Conservation (phyloP, 2,113 vertebrate genomes). For the Hemichromis elongatus region DNA sequence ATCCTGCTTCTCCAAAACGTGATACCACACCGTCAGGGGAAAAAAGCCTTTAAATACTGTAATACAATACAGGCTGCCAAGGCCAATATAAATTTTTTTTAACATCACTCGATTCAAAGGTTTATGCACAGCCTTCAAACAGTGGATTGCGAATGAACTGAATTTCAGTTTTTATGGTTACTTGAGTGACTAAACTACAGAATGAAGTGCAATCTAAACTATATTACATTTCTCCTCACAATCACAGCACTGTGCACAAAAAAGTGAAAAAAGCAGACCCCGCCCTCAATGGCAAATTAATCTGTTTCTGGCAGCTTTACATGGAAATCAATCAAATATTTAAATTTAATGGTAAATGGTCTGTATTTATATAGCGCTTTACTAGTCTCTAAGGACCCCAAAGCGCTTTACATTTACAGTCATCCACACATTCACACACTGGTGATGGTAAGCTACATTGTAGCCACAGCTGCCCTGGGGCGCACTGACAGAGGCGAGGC, state of each 20-base stretch:
- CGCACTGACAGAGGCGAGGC: too few relatives aligned
- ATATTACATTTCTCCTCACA: too few relatives aligned
- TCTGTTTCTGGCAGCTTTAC: background rate
- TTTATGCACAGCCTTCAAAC: background rate
- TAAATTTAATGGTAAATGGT: too few relatives aligned
- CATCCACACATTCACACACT: too few relatives aligned
- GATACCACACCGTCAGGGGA: background rate
- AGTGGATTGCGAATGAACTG: background rate
- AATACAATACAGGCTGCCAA: accelerated
- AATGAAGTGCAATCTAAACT: background rate
- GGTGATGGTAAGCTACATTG: too few relatives aligned
- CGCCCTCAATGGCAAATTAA: background rate
- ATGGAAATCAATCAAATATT: background rate
- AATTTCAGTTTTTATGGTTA: background rate
- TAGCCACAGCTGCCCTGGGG: too few relatives aligned
- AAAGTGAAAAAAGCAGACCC: background rate
- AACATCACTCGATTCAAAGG: background rate
- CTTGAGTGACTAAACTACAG: background rate
- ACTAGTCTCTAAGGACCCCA: too few relatives aligned
- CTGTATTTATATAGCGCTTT: too few relatives aligned
- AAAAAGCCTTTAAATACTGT: background rate
- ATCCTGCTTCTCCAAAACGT: conserved; percentile 62
- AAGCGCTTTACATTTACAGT: too few relatives aligned
- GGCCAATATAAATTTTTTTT: background rate
- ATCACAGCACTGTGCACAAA: background rate